Percentiles rank a stretch among this genome's conserved stretches.
Evolutionary conservation across 2,797 vertebrate species (phyloP).

Genomic region (Rhinogobio ventralis): DNA sequence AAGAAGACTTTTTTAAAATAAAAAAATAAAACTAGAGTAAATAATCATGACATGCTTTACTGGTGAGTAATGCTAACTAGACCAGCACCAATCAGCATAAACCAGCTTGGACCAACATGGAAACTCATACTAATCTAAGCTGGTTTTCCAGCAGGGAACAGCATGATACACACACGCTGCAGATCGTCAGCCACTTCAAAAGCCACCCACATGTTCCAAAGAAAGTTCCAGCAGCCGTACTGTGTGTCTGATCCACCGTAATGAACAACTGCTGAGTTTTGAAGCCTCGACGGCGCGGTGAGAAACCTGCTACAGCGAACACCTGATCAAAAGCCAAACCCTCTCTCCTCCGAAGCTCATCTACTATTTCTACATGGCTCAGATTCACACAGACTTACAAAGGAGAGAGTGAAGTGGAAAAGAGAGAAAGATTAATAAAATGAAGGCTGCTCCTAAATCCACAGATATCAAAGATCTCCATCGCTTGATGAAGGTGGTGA

Average conservation of each 20-base stretch:
- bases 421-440: constrained; percentile 31
- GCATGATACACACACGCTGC: constrained; percentile 3
- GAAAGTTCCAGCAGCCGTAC: constrained; percentile 28
- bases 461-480: constrained; percentile 48
- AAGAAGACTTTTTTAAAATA: background rate
- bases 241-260: constrained; percentile 38
- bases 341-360: constrained; percentile 29
- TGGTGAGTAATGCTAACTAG: background rate
- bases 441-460: constrained; percentile 13
- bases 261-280: constrained; percentile 43
- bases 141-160: background rate
- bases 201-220: constrained; percentile 8
- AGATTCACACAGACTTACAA: constrained; percentile 21
- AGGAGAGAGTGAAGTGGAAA: background rate
- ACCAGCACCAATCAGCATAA: background rate
- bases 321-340: constrained; percentile 53
- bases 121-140: background rate
- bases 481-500: constrained; percentile 27
- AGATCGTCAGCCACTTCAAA: constrained; percentile 37
- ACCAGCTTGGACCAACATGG: background rate
- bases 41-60: background rate
- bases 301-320: constrained; percentile 29
- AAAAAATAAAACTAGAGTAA: background rate
- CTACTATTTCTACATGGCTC: constrained; percentile 38
- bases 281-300: background rate